Conservation (phyloP, 2,113 vertebrate genomes). For the Pipra filicauda region DNA sequence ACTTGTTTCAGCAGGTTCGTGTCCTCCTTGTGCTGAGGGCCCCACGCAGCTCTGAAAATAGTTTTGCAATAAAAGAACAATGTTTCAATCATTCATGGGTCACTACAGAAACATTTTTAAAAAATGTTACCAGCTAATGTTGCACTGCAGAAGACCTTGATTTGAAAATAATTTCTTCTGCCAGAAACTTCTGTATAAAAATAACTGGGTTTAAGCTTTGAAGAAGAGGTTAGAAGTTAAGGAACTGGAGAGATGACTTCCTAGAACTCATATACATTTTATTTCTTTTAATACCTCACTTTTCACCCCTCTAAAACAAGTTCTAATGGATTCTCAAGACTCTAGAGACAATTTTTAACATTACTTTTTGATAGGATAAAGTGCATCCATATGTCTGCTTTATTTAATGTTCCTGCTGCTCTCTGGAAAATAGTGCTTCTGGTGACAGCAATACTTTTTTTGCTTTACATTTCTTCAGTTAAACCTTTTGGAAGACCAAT, state of each 20-base stretch:
- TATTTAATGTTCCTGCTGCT: not conserved
- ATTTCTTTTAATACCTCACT: constrained; percentile 35
- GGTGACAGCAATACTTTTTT: not conserved
- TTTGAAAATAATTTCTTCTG: not conserved
- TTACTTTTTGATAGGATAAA: constrained; percentile 22
- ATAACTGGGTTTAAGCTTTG: not conserved
- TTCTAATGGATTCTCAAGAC: constrained; percentile 25
- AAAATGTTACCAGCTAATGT: not conserved
- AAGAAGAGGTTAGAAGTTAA: constrained; percentile 12
- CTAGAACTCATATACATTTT: constrained; percentile 27
- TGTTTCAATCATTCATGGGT: not conserved
- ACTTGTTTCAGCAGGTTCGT: accelerated
- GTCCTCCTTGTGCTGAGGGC: not conserved
- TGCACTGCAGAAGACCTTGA: not conserved
- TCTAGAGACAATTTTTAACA: not conserved
- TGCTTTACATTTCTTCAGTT: not conserved
- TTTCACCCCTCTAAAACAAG: not conserved
- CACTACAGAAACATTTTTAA: not conserved
- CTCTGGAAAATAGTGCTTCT: not conserved
- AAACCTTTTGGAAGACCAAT: not conserved
- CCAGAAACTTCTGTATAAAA: not conserved
- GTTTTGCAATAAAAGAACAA: not conserved
- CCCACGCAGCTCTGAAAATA: not conserved
- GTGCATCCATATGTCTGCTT: not conserved
- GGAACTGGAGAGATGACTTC: not conserved